Percentiles rank a stretch among this genome's conserved stretches.
phyloP scores from a whole-genome alignment of 1,140 invertebrate species.

The Cardiocondyla obscurior region DNA sequence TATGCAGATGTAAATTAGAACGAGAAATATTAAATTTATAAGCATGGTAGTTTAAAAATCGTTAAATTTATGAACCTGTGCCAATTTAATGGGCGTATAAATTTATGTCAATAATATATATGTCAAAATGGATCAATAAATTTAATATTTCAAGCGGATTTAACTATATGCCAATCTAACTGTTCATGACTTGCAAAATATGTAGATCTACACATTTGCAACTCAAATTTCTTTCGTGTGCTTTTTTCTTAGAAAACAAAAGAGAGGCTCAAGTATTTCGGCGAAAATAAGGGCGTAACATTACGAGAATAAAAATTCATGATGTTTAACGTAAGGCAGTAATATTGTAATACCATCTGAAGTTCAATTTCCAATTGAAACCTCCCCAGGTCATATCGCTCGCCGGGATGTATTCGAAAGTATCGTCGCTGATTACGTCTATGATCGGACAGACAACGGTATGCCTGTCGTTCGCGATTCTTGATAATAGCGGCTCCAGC shows the following conservation, averaged over 20 bases:
- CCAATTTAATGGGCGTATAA: neutral
- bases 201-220: slow-evolving; percentile 42
- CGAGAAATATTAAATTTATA: slow-evolving; percentile 3
- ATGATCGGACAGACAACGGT: slow-evolving; percentile 99
- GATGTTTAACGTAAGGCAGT: neutral
- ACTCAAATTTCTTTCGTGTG: slow-evolving; percentile 24
- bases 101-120: slow-evolving; percentile 14
- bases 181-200: slow-evolving; percentile 44
- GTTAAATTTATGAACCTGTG: neutral
- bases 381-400: slow-evolving; percentile 98
- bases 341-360: slow-evolving; percentile 90
- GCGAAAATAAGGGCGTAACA: neutral
- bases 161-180: slow-evolving; percentile 6
- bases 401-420: slow-evolving; percentile 97
- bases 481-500: slow-evolving; percentile 95
- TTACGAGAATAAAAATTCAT: neutral
- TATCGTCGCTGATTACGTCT: slow-evolving; percentile 98
- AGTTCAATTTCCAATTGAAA: slow-evolving; percentile 99
- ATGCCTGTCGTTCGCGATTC: slow-evolving; percentile 95
- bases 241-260: neutral
- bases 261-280: neutral
- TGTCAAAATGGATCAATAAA: slow-evolving; percentile 22
- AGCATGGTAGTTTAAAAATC: neutral
- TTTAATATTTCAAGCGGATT: slow-evolving; percentile 19
- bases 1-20: slow-evolving; percentile 18